Conservation (phyloP, 1,140 invertebrate species). For the Nasonia longicornis region DNA sequence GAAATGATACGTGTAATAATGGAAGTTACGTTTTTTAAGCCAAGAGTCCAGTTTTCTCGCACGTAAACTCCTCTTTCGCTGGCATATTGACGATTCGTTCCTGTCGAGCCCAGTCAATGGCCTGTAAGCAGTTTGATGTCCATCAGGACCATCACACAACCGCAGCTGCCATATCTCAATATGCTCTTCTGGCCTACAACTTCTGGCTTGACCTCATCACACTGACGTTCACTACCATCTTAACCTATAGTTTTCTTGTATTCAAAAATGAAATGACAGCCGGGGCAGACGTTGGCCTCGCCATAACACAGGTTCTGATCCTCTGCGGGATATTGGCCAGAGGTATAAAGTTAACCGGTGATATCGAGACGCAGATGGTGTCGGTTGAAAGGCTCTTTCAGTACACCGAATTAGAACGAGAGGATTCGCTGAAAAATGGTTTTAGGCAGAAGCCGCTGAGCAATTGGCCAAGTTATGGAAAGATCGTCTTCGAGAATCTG, state of each 20-base stretch:
- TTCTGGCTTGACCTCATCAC: constrained; percentile 79
- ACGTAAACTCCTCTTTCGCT: constrained; percentile 75
- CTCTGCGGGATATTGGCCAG: constrained; percentile 85
- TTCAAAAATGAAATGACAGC: constrained; percentile 65
- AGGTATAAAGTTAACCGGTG: constrained; percentile 81
- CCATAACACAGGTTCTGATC: constrained; percentile 82
- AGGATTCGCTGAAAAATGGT: constrained; percentile 57
- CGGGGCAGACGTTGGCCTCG: constrained; percentile 79
- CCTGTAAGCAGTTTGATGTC: constrained; percentile 61
- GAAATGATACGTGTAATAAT: not conserved
- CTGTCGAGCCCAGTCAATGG: constrained; percentile 61
- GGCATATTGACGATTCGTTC: constrained; percentile 79
- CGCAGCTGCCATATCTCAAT: constrained; percentile 62
- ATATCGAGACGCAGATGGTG: constrained; percentile 82
- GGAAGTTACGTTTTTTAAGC: constrained; percentile 67
- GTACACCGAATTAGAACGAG: constrained; percentile 74
- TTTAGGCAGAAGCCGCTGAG: constrained; percentile 66
- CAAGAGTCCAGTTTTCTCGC: constrained; percentile 83
- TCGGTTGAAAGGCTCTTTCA: constrained; percentile 82
- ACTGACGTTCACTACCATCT: constrained; percentile 72
- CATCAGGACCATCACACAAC: constrained; percentile 54
- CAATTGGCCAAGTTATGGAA: constrained; percentile 68
- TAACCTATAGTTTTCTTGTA: constrained; percentile 74
- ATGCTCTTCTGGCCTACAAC: constrained; percentile 77
- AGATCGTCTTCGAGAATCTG: constrained; percentile 77